These are phyloP conservation scores for Spheniscus humboldti DNA, from an alignment of 2,797 vertebrate species.

Conservation along the genomic window DNA sequence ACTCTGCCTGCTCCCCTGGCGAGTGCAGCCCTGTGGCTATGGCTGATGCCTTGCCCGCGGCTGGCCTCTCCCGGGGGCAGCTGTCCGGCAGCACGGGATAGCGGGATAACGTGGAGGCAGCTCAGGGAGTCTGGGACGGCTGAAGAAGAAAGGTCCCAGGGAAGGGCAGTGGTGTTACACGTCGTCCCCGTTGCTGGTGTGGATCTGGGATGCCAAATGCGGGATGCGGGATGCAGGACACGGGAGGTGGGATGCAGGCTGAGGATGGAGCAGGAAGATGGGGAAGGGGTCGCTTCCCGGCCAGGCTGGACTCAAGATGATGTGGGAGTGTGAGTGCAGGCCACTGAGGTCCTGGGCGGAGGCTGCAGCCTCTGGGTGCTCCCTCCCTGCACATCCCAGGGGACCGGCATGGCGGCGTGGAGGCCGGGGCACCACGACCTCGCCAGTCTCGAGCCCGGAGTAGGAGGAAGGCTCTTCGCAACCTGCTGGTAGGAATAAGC, in stretches of 20 bases:
- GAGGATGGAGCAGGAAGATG: neutral
- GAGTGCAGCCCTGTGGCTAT: neutral
- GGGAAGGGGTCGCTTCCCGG: neutral
- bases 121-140: fast-evolving
- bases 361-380: neutral
- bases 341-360: neutral
- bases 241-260: neutral
- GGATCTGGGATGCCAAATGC: neutral
- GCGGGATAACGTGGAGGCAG: fast-evolving
- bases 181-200: fast-evolving
- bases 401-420: neutral
- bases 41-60: neutral
- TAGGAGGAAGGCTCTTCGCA: neutral
- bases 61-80: neutral
- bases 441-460: neutral
- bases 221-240: no score
- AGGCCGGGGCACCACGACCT: neutral
- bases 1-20: neutral
- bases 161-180: neutral
- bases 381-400: neutral
- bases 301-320: neutral
- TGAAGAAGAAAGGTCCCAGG: neutral
- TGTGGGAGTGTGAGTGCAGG: fast-evolving
- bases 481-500: neutral
- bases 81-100: fast-evolving